phyloP scores from a whole-genome alignment of 2,888 invertebrate species.

The Stegana nigrithorax region DNA sequence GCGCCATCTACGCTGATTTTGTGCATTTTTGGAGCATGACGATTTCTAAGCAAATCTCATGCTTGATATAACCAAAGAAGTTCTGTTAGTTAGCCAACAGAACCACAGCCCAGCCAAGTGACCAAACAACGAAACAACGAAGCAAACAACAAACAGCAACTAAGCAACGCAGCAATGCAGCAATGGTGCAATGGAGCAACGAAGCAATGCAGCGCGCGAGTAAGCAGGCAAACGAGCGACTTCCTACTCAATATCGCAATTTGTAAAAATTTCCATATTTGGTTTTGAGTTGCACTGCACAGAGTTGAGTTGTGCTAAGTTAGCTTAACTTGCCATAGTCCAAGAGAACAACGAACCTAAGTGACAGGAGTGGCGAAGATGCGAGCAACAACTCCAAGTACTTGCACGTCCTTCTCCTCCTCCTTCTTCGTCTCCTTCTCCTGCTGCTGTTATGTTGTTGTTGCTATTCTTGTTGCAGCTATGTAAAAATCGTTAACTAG shows the following conservation, averaged over 20 bases:
- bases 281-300: constrained; percentile 38
- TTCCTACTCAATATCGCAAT: constrained; percentile 52
- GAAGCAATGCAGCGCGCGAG: not conserved
- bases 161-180: not conserved
- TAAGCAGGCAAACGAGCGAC: constrained; percentile 25
- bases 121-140: no score
- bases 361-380: not conserved
- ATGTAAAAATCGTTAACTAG: constrained; percentile 16
- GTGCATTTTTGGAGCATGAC: constrained; percentile 48
- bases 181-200: not conserved
- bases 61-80: constrained; percentile 18
- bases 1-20: constrained; percentile 46
- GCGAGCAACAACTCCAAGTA: not conserved
- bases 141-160: not conserved
- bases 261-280: constrained; percentile 65
- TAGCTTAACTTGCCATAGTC: no score
- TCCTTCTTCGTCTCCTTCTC: not conserved
- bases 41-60: constrained; percentile 43
- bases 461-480: not conserved
- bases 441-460: not conserved
- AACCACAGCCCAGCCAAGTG: constrained; percentile 3
- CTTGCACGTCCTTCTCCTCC: not conserved
- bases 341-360: not conserved
- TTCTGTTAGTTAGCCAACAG: constrained; percentile 26
- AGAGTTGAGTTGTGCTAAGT: no score